Conservation (phyloP, 2,888 invertebrate genomes). For the Drosophila mimetica region DNA sequence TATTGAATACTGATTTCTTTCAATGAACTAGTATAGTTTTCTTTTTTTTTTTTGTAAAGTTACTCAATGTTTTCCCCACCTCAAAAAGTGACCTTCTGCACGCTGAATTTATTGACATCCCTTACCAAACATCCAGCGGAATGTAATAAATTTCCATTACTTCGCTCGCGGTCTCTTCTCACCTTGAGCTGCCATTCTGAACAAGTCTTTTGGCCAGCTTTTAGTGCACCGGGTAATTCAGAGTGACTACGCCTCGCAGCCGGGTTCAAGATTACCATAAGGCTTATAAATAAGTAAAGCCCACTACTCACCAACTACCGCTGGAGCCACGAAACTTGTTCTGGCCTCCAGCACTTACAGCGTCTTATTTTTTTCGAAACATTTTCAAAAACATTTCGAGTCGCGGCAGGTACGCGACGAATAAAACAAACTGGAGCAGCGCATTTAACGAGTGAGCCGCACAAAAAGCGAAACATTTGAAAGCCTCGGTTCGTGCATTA, state of each 20-base stretch:
- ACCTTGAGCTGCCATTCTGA: slow-evolving; percentile 67
- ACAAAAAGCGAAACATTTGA: slow-evolving; percentile 42
- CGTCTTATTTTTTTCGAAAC: slow-evolving; percentile 52
- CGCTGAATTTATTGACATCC: slow-evolving; percentile 28
- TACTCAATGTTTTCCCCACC: not conserved
- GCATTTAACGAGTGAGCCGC: slow-evolving; percentile 46
- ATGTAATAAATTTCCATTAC: slow-evolving; percentile 44
- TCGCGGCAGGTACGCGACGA: slow-evolving; percentile 38
- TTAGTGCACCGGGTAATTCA: slow-evolving; percentile 41
- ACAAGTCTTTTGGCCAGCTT: slow-evolving; percentile 31
- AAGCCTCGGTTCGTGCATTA: slow-evolving; percentile 70
- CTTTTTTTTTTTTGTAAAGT: no score
- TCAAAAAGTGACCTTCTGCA: slow-evolving; percentile 39
- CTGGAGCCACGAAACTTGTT: slow-evolving; percentile 53
- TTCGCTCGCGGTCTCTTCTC: slow-evolving; percentile 36
- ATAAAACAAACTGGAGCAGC: slow-evolving; percentile 47
- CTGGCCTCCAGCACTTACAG: slow-evolving; percentile 41
- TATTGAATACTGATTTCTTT: not conserved
- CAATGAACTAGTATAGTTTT: not conserved
- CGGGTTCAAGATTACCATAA: slow-evolving; percentile 67
- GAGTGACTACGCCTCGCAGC: slow-evolving; percentile 65
- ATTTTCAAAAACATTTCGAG: slow-evolving; percentile 63
- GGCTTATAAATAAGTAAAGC: slow-evolving; percentile 56
- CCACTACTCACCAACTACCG: slow-evolving; percentile 45
- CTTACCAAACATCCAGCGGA: slow-evolving; percentile 7